A percentile compares a stretch with the other conserved stretches of the same genome.
These are phyloP conservation scores for Chelon auratus DNA, from an alignment of 2,797 vertebrate genomes.

Conservation along the genomic window DNA sequence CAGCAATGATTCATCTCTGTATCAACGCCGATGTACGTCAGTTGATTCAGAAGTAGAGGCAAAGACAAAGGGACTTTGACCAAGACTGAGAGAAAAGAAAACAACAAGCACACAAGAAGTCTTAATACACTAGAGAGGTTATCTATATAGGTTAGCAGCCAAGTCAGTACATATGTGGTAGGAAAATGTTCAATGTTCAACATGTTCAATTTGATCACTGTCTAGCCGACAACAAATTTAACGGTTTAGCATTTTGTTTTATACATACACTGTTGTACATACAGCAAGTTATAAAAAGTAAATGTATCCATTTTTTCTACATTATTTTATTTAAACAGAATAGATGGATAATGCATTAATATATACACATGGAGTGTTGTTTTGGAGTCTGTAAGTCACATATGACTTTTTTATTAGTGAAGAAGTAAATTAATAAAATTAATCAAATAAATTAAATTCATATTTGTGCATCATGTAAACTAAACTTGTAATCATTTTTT, in stretches of 20 bases:
- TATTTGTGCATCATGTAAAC: background rate
- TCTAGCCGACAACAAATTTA: background rate
- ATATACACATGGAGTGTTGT: background rate
- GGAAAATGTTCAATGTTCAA: background rate
- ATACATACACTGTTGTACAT: no score
- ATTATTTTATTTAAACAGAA: background rate
- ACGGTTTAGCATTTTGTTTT: background rate
- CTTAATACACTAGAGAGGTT: background rate
- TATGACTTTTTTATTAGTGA: no score
- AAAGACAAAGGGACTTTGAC: background rate
- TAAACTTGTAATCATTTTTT: background rate
- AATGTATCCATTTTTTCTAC: background rate
- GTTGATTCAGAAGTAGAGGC: conserved; percentile 12
- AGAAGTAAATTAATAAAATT: no score
- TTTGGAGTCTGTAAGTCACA: background rate
- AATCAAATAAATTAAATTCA: background rate
- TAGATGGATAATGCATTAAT: background rate
- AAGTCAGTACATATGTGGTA: background rate
- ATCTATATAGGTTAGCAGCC: background rate
- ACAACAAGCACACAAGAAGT: conserved; percentile 8
- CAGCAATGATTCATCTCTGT: conserved; percentile 53
- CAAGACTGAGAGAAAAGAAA: background rate
- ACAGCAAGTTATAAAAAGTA: background rate
- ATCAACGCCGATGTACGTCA: conserved; percentile 59
- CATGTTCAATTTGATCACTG: background rate